Percentiles rank a stretch among this genome's conserved stretches.
Evolutionary conservation across 2,888 invertebrate genomes (phyloP).

Genomic region (Mythimna impura): DNA sequence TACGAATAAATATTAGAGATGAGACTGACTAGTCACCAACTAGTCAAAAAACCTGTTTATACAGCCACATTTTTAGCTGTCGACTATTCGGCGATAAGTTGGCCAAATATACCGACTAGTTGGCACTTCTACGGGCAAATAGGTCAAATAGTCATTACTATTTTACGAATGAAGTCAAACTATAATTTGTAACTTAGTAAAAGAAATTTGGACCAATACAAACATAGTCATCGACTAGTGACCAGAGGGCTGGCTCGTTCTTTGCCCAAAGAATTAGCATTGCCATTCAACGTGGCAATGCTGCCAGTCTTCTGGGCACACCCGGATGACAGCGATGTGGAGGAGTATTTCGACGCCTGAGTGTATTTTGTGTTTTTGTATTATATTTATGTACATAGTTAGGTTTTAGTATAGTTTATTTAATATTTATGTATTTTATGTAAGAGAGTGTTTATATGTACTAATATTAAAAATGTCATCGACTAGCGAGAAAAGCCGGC

Average conservation of each 20-base stretch:
- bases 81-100: background rate
- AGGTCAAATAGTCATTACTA: background rate
- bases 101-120: background rate
- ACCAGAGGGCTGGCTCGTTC: too few species aligned
- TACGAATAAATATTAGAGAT: constrained; percentile 39
- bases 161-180: background rate
- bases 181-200: background rate
- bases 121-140: background rate
- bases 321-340: too few species aligned
- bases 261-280: too few species aligned
- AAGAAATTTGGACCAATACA: background rate
- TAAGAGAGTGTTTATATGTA: too few species aligned
- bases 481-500: background rate
- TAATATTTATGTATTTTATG: too few species aligned
- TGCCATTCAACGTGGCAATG: too few species aligned
- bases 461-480: too few species aligned
- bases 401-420: too few species aligned
- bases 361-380: too few species aligned
- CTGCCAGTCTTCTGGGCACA: too few species aligned
- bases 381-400: too few species aligned
- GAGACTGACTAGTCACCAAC: background rate
- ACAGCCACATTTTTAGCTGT: background rate
- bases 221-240: background rate
- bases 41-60: background rate
- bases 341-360: too few species aligned